Evolutionary conservation across 2,888 invertebrate genomes (phyloP), one percentile per base, ranked within the genome.

Genomic region (Eupeodes latifasciatus): DNA sequence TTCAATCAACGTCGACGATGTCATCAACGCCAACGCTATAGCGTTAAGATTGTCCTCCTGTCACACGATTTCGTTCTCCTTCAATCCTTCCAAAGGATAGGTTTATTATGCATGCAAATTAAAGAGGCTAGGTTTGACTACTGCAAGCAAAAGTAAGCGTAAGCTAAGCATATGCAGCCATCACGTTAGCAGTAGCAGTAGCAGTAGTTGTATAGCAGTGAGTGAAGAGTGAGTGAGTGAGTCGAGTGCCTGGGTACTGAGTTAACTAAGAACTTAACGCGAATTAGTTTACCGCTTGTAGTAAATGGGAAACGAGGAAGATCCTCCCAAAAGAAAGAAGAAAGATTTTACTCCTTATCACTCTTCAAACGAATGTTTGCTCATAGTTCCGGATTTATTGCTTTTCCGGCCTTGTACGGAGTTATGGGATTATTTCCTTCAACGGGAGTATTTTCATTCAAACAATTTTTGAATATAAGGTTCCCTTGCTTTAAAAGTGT

Each of bases 91-190:
- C 75, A 81, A 85, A 88, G 88, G 85, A 88, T 85, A 75, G 85
- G 85, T 88, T 85, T 88, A 85, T 88, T 85, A 88, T 88, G 88
- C 88, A 88, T 88, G 88, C 85, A 88, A 85, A 88, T 88, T 85
- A 88, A 85, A 81, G 88, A 85, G 85, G 88, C 88, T 84, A 88
- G 88, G 81, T 84, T 88, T 85, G 88, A 88, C 88, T 88, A 88
- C 85, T 88, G 81, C 77, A 81, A 85, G 88, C 74, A 84, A 81
- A 81, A 81, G 84, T 84, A 88, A 88, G 78, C 81, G 85, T 81
- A 88, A 88, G 85, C 81, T 81, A 88, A 88, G 85, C 81, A 81
- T 85, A 85, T 85, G 83, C 87, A 87, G 81, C 88, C 81, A 78
- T 78, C 81, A 78, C 84, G 64, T 76, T 78, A 75, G 71, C 64